Evolutionary conservation across 1,140 invertebrate genomes (phyloP).

Genomic region (Theocolax elegans): DNA sequence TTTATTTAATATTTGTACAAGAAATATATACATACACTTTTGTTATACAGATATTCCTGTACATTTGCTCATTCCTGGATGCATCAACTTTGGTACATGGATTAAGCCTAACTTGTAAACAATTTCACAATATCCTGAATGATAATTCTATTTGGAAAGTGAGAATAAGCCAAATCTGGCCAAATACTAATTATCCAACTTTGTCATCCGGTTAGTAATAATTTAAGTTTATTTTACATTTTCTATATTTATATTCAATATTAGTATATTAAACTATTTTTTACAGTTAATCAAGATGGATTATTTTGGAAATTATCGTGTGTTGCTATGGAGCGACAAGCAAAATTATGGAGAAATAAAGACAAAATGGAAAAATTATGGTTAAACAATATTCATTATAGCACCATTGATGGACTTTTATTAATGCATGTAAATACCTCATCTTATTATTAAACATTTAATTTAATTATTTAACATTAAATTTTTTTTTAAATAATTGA

Average conservation of each 20-base stretch:
- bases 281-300: constrained; percentile 54
- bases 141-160: constrained; percentile 62
- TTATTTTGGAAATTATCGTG: constrained; percentile 62
- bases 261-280: not conserved
- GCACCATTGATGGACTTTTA: constrained; percentile 57
- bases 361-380: constrained; percentile 48
- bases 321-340: constrained; percentile 54
- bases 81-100: constrained; percentile 55
- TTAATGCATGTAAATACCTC: constrained; percentile 56
- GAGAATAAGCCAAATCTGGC: constrained; percentile 58
- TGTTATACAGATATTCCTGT: constrained; percentile 54
- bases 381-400: constrained; percentile 51
- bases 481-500: not conserved
- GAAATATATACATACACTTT: too few relatives aligned
- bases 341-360: constrained; percentile 51
- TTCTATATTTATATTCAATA: not conserved
- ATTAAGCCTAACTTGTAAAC: constrained; percentile 58
- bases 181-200: constrained; percentile 55
- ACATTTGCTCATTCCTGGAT: constrained; percentile 63
- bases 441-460: not conserved
- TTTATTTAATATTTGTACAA: not conserved
- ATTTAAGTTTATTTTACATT: too few relatives aligned
- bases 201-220: constrained; percentile 57
- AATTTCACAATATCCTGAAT: constrained; percentile 58
- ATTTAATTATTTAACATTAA: not conserved